Evolutionary conservation across 2,113 vertebrate species (phyloP).

Genomic region (Anseranas semipalmata): DNA sequence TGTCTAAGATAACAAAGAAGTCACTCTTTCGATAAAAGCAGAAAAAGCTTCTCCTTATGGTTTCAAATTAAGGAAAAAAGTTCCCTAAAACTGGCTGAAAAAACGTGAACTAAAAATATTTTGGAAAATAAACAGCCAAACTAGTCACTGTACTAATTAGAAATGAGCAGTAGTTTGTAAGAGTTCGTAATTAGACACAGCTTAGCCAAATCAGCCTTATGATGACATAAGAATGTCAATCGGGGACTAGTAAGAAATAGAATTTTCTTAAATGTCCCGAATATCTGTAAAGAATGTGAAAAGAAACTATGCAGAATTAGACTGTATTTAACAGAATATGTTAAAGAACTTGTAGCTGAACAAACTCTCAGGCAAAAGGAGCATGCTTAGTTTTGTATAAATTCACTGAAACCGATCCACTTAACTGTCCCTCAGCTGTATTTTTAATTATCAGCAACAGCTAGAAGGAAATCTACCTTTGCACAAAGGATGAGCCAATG

Average conservation of each 20-base stretch:
- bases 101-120: neutral
- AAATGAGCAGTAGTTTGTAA: constrained; percentile 18
- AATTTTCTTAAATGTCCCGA: neutral
- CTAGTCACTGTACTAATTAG: neutral
- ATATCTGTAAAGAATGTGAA: neutral
- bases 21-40: neutral
- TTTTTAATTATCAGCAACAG: constrained; percentile 6
- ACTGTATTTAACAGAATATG: neutral
- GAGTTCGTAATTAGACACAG: constrained; percentile 7
- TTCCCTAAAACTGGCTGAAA: neutral
- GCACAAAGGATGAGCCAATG: neutral
- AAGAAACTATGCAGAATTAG: neutral
- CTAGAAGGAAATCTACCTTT: neutral
- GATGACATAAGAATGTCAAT: neutral
- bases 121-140: constrained; percentile 17
- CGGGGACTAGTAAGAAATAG: neutral
- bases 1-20: neutral
- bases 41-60: neutral
- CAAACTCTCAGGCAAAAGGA: neutral
- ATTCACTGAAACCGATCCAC: neutral
- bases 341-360: neutral
- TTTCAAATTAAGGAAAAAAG: neutral
- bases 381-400: neutral
- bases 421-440: neutral
- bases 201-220: constrained; percentile 5